phyloP scores from a whole-genome alignment of 2,797 vertebrate genomes.

The Anguilla megastoma region DNA sequence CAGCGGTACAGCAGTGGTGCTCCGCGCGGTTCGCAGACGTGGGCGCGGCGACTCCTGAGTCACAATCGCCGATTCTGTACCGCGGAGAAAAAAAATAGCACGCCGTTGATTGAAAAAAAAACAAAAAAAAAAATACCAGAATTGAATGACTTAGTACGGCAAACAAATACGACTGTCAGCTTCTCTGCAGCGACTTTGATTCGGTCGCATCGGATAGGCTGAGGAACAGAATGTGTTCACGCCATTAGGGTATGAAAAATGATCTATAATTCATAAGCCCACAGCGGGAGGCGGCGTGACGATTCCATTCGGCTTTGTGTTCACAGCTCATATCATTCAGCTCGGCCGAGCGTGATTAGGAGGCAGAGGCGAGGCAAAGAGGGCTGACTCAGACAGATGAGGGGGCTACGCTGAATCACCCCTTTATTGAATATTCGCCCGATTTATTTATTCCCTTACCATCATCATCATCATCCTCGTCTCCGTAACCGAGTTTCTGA shows the following conservation, averaged over 20 bases:
- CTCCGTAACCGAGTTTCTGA: constrained; percentile 40
- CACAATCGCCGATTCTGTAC: too few relatives aligned
- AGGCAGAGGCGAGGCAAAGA: neutral
- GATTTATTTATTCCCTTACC: constrained; percentile 49
- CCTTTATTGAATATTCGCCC: constrained; percentile 66
- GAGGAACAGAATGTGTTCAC: constrained; percentile 32
- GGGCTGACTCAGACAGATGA: constrained; percentile 17
- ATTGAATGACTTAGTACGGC: too few relatives aligned
- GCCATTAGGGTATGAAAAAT: constrained; percentile 30
- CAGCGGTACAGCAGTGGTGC: too few relatives aligned
- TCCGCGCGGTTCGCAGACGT: too few relatives aligned
- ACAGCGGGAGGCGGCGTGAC: constrained; percentile 39
- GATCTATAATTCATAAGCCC: constrained; percentile 49
- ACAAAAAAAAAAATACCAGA: too few relatives aligned
- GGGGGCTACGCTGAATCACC: constrained; percentile 50
- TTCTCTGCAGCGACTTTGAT: neutral
- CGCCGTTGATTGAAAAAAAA: too few relatives aligned
- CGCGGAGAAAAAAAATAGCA: too few relatives aligned
- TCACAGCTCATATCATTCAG: neutral
- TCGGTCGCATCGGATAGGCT: constrained; percentile 24
- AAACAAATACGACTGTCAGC: too few relatives aligned
- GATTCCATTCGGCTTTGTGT: constrained; percentile 35
- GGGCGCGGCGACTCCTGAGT: too few relatives aligned
- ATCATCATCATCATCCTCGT: constrained; percentile 63
- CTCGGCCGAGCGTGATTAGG: neutral